Percentiles rank a stretch among this genome's conserved stretches.
Evolutionary conservation across 2,113 vertebrate genomes (phyloP).

Genomic region (Festucalex cinctus): DNA sequence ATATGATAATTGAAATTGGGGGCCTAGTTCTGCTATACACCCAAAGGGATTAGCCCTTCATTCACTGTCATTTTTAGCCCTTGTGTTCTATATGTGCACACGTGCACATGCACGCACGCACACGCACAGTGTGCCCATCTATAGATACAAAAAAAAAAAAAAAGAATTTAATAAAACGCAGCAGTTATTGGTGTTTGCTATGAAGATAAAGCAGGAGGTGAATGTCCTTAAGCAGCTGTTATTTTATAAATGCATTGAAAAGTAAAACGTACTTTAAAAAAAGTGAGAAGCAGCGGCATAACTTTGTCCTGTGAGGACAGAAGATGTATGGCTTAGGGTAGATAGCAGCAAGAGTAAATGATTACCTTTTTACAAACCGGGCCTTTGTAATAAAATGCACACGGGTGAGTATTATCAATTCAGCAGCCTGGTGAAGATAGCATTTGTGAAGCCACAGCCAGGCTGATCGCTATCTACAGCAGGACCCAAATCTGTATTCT

Average conservation of each 20-base stretch:
- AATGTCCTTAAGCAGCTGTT: conserved; percentile 38
- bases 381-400: conserved; percentile 92
- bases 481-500: conserved; percentile 70
- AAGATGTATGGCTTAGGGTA: conserved; percentile 80
- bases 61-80: conserved; percentile 63
- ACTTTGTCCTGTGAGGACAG: conserved; percentile 93
- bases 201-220: conserved; percentile 35
- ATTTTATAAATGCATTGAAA: conserved; percentile 25
- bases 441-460: conserved; percentile 65
- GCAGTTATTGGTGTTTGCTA: conserved; percentile 18
- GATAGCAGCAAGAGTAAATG: conserved; percentile 86
- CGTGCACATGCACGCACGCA: neutral
- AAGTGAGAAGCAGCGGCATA: conserved; percentile 74
- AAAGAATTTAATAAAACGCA: conserved; percentile 21
- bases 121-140: neutral
- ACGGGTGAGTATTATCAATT: conserved; percentile 84
- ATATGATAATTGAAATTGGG: conserved; percentile 76
- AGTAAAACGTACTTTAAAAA: conserved; percentile 71
- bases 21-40: conserved; percentile 57
- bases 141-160: neutral
- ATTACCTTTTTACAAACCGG: conserved; percentile 89
- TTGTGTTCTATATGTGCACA: conserved; percentile 15
- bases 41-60: conserved; percentile 67
- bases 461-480: conserved; percentile 70
- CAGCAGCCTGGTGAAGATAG: conserved; percentile 90